phyloP scores from a whole-genome alignment of 2,888 invertebrate species.

The Stenodema calcarata region DNA sequence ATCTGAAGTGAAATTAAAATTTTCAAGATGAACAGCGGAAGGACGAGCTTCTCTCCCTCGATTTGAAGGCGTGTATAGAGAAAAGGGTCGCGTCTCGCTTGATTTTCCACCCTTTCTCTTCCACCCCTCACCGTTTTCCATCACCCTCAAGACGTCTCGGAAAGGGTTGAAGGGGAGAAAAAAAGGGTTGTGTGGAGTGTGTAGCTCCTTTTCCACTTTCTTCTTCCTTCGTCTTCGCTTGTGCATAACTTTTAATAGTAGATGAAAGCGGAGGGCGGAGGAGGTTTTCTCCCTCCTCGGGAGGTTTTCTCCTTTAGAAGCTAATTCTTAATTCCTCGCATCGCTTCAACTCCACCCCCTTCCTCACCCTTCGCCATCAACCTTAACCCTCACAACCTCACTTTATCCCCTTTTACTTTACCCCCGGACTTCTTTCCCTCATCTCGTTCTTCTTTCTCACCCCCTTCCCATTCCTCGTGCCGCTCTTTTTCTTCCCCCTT shows the following conservation, averaged over 20 bases:
- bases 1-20: conserved; percentile 37
- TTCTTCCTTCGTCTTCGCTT: conserved; percentile 14
- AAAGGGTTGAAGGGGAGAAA: not conserved
- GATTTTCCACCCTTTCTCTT: not conserved
- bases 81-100: not conserved
- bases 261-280: not conserved
- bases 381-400: conserved; percentile 39
- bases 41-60: not conserved
- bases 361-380: not conserved
- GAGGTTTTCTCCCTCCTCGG: not conserved
- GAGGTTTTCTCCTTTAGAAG: conserved; percentile 25
- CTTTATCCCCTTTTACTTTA: conserved; percentile 45
- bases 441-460: not conserved
- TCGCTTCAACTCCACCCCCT: conserved; percentile 17
- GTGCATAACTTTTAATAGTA: conserved; percentile 39
- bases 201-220: conserved; percentile 12
- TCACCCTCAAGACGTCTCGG: not conserved
- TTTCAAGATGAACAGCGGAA: not conserved
- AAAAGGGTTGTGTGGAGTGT: conserved; percentile 32
- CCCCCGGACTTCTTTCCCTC: not conserved
- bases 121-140: too few species aligned
- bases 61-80: not conserved
- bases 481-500: not conserved
- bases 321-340: conserved; percentile 47
- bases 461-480: not conserved